Evolutionary conservation across 2,797 vertebrate genomes (phyloP), one percentile per base, ranked within the genome.

Genomic region (Galaxias olidus): DNA sequence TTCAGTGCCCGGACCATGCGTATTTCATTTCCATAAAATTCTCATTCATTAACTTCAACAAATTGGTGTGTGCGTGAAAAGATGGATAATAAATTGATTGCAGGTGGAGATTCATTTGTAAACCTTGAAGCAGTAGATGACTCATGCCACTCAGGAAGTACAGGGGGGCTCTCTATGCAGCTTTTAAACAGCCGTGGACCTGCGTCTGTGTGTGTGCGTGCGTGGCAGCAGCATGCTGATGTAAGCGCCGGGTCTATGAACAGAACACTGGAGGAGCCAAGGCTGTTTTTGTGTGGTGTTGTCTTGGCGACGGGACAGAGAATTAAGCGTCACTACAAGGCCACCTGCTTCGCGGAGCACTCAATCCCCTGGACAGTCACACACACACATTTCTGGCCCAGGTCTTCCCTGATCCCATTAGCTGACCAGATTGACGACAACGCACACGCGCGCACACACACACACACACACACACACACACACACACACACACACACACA

Each of bases 161-260:
- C 10, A 52, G 12, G 4, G 20, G 13, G 13, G 30, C 14, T 15
- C 8, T n/a, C 42, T 59, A 15, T 52, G 65, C 71, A 61, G 74
- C 61, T 80, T 70, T 72, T 63, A 64, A 49, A 65, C 73, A 74
- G 64, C 60, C 66, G n/a, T n/a, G n/a, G n/a, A n/a, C n/a, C n/a
- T n/a, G n/a, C n/a, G n/a, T n/a, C 50, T 71, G 68, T 73, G 71
- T 74, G 66, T 40, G 0, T 42, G 20, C 40, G 20, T 72, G 65
- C 12, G 61, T 9, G 17, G 17, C 58, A 46, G 42, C 15, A 15
- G 30, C 30, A 55, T 30, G 13, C 45, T 47, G n/a, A 43, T 10
- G 55, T 55, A 56, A 49, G 48, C 30, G 59, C 50, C n/a, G 51
- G 15, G 10, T 56, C 44, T 44, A 46, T 17, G 57, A 43, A 69